A percentile compares a stretch with the other conserved stretches of the same genome.
phyloP scores from a whole-genome alignment of 2,113 vertebrate genomes.

The Channa argus region DNA sequence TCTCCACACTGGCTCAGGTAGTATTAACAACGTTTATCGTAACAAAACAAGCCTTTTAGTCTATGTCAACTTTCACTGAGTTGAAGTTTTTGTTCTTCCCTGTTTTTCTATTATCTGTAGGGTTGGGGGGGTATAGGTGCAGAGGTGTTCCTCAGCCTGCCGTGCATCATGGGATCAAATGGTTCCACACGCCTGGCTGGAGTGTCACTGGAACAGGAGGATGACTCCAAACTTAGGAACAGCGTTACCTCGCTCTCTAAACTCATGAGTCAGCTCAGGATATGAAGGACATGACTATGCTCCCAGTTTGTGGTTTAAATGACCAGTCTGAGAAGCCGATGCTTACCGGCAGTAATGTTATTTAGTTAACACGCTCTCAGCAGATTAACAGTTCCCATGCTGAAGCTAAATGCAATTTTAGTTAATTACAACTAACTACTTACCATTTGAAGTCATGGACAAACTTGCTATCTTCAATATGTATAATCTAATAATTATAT shows the following conservation, averaged over 20 bases:
- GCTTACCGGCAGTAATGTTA: not conserved
- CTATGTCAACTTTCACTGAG: not conserved
- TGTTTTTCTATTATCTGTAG: slow-evolving; percentile 69
- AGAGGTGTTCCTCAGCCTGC: slow-evolving; percentile 95
- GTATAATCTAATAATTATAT: not conserved
- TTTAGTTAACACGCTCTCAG: not conserved
- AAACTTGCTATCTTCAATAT: not conserved
- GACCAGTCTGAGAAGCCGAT: not conserved
- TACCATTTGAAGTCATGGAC: not conserved
- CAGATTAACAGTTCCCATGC: not conserved
- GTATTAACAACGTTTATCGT: not conserved
- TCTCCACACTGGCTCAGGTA: slow-evolving; percentile 94
- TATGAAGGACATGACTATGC: slow-evolving; percentile 84
- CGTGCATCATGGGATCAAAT: slow-evolving; percentile 86
- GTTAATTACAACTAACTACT: not conserved
- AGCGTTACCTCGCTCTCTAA: slow-evolving; percentile 85
- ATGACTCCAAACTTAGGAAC: slow-evolving; percentile 84
- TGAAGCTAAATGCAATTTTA: slow-evolving; percentile 9
- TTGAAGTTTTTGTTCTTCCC: not conserved
- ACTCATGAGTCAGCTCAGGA: slow-evolving; percentile 88
- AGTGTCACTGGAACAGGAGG: slow-evolving; percentile 79
- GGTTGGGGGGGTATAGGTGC: slow-evolving; percentile 87
- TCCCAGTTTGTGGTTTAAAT: not conserved
- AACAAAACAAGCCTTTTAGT: not conserved
- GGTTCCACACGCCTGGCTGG: slow-evolving; percentile 87